Base-by-base conservation (phyloP, 2,797 vertebrate species). In the Platyrinchus mystaceus region DNA sequence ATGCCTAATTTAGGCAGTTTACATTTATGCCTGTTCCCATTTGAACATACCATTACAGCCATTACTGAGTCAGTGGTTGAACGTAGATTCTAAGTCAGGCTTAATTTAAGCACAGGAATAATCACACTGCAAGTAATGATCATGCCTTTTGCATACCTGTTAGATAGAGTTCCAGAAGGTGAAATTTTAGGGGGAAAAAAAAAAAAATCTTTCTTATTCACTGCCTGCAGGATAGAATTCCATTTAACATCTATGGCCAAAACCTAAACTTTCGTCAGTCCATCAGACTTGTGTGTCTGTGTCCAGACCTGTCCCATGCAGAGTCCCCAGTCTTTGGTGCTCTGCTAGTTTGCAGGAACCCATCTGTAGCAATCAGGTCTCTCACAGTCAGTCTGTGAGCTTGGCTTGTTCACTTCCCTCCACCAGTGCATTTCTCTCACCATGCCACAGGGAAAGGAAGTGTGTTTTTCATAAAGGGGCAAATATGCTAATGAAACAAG, bases 221-320 rank as follows among this genome's bases (percentile, higher is more conserved):
- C 3, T 71, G 9, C 7, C n/a, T 73, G 9, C 27, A 58, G 10
- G 3, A 7, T 56, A 50, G 27, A 58, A 59, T 5, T 39, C 15
- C 11, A 21, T 46, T 70, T 49, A 41, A 46, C 21, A 66, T 11
- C 24, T 47, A 8, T 44, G 9, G 10, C 7, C 34, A 71, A 81
- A 49, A 7, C 2, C 4, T 70, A 41, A 63, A 17, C 26, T 62
- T 28, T 10, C 76, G 3, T n/a, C 22, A 30, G 10, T 39, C 37
- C 7, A 22, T n/a, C 73, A 70, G 21, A 43, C 3, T n/a, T n/a
- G 2, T 1, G 1, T 49, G 16, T 7, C 13, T 6, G 1, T 41
- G 9, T 66, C n/a, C 46, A 36, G 27, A 37, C 10, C 19, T 81
- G 22, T 7, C 26, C 10, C 19, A 47, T 9, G 21, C 49, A 71